Base-by-base conservation (phyloP, 2,113 vertebrate species). In the Trochalopteron elliotii region DNA sequence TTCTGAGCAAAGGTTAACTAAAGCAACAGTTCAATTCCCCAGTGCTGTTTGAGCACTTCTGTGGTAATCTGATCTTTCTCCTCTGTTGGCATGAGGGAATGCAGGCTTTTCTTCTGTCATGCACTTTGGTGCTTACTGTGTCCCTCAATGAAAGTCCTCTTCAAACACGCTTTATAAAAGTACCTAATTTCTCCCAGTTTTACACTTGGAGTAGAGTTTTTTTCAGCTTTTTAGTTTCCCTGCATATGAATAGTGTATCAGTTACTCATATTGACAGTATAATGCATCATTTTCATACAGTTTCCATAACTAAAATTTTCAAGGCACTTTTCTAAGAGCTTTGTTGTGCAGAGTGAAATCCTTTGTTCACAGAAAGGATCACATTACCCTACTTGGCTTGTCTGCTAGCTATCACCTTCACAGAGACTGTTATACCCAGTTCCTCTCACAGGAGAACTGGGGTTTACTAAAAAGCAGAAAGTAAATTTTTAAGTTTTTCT, bases 1-100 rank as follows among this genome's bases (percentile, higher is more conserved):
- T 30, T 31, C 83, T 6, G 80, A 94, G 52, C 90, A 94, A 94
- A 95, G 94, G 68, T 95, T 92, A 95, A 81, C 71, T 74, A 47
- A 93, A 92, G 72, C 21, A 77, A 44, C 33, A 49, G 30, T 74
- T 83, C 28, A 63, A 86, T 60, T 70, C 6, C 24, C 23, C 23
- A 11, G 11, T 30, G 25, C 6, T 1, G 5, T 42, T 55, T 53
- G 42, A 89, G 30, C 35, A 27, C 12, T 59, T 42, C 15, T 83
- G 19, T 47, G 27, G 12, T 60, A 35, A 70, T 47, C 33, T 39
- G 52, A 57, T 52, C 20, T 74, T 83, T 86, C 35, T 40, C 20
- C 63, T 52, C 67, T 52, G 27, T 65, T 78, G 49, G 28, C 20
- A 28, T 7, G 16, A 20, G 20, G 25, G 9, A 61, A 53, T 40